phyloP scores from a whole-genome alignment of 1,140 invertebrate genomes.

The Pseudomyrmex pallidus region DNA sequence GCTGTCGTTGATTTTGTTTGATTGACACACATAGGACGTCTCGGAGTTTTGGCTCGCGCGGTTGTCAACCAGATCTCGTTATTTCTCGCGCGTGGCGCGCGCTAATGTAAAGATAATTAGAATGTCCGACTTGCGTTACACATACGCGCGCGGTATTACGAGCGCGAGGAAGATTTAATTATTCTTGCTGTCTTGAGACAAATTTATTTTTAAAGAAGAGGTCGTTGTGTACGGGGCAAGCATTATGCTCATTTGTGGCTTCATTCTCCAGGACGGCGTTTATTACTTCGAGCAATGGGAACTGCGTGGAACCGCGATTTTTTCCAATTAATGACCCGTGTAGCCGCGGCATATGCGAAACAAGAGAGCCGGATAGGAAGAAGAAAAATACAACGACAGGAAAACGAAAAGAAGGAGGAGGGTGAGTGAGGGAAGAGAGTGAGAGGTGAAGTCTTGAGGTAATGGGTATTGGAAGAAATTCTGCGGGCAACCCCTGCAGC shows the following conservation, averaged over 20 bases:
- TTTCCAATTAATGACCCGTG: slow-evolving; percentile 62
- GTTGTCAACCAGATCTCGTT: no score
- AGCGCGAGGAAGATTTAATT: not conserved
- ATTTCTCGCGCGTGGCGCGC: not conserved
- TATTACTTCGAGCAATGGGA: slow-evolving; percentile 54
- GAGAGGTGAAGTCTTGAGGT: slow-evolving; percentile 70
- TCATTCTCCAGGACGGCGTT: slow-evolving; percentile 47
- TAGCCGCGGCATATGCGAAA: slow-evolving; percentile 61
- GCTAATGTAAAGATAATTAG: slow-evolving; percentile 1
- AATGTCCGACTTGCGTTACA: no score
- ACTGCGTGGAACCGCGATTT: slow-evolving; percentile 45
- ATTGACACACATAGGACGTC: slow-evolving; percentile 19
- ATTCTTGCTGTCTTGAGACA: slow-evolving; percentile 21
- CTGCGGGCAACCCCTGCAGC: slow-evolving; percentile 74
- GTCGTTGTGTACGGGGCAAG: not conserved
- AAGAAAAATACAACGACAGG: slow-evolving; percentile 49
- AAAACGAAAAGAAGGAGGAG: slow-evolving; percentile 29
- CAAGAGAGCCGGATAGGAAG: slow-evolving; percentile 58
- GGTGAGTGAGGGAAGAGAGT: not conserved
- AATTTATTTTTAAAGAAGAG: slow-evolving; percentile 42
- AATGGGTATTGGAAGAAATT: slow-evolving; percentile 80
- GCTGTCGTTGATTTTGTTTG: slow-evolving; percentile 8
- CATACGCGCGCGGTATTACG: no score
- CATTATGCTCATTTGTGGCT: slow-evolving; percentile 38
- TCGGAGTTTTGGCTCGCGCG: not conserved